These are phyloP conservation scores for Pangasius mekongensis DNA, from an alignment of 2,797 vertebrate species.

Conservation along the genomic window DNA sequence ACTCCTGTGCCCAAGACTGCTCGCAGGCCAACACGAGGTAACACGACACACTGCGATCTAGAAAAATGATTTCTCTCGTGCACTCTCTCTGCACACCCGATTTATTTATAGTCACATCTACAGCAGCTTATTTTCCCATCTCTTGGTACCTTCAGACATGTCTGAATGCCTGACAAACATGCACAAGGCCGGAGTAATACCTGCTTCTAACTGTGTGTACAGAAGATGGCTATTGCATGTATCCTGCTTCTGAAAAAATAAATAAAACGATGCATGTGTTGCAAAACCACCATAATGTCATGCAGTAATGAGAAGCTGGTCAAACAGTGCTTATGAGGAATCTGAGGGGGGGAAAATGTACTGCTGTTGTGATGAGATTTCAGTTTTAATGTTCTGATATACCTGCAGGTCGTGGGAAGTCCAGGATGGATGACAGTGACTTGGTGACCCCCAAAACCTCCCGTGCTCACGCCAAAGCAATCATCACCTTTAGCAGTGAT, in stretches of 20 bases:
- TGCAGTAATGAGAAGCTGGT: not conserved
- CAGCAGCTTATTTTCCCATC: not conserved
- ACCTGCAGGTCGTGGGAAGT: conserved; percentile 68
- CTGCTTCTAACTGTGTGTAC: not conserved
- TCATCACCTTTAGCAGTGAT: conserved; percentile 87
- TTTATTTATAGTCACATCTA: not conserved
- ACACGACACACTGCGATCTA: not conserved
- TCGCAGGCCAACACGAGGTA: conserved; percentile 71
- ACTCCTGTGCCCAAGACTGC: conserved; percentile 57
- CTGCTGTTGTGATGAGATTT: not conserved
- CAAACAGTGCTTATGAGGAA: not conserved
- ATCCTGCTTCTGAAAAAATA: not conserved
- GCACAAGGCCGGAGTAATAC: not conserved
- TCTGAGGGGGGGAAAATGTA: not conserved
- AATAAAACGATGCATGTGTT: not conserved
- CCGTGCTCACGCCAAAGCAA: conserved; percentile 67
- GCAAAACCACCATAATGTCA: not conserved
- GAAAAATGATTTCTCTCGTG: not conserved
- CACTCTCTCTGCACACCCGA: not conserved
- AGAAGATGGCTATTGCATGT: no score
- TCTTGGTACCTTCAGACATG: not conserved
- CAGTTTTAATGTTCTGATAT: not conserved
- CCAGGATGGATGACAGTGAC: conserved; percentile 65
- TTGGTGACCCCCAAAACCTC: conserved; percentile 79
- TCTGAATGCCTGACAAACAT: not conserved